Conservation (phyloP, 2,888 invertebrate species). For the Idaea straminata region DNA sequence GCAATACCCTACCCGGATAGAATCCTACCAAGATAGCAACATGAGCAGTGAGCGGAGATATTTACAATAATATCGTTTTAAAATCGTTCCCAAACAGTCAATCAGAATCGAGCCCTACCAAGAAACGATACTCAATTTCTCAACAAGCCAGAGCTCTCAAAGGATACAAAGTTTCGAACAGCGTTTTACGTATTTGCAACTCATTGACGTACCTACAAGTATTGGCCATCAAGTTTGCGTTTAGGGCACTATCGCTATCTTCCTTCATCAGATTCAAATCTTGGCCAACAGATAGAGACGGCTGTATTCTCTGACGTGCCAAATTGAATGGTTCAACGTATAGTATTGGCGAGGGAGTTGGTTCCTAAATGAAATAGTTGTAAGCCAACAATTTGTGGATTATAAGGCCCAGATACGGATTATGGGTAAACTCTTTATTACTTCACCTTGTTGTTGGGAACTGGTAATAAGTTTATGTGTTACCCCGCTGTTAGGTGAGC, state of each 20-base stretch:
- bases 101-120: conserved; percentile 19
- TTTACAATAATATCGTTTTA: conserved; percentile 19
- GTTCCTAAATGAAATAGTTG: conserved; percentile 9
- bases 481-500: neutral
- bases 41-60: neutral
- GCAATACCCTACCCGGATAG: no score
- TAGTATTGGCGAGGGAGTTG: conserved; percentile 3
- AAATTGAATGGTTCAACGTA: conserved; percentile 24
- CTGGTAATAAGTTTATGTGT: neutral
- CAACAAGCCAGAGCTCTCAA: conserved; percentile 37
- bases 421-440: neutral
- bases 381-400: conserved; percentile 1
- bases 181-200: conserved; percentile 43
- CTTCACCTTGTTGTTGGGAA: neutral
- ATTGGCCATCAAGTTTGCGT: conserved; percentile 3
- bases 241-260: neutral
- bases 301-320: conserved; percentile 15
- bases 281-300: neutral
- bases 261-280: neutral
- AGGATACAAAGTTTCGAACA: conserved; percentile 45
- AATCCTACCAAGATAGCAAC: no score
- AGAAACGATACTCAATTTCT: conserved; percentile 23
- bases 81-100: conserved; percentile 14
- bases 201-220: conserved; percentile 36
- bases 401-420: conserved; percentile 1